phyloP scores from a whole-genome alignment of 2,888 invertebrate species.

The Metellina segmentata region DNA sequence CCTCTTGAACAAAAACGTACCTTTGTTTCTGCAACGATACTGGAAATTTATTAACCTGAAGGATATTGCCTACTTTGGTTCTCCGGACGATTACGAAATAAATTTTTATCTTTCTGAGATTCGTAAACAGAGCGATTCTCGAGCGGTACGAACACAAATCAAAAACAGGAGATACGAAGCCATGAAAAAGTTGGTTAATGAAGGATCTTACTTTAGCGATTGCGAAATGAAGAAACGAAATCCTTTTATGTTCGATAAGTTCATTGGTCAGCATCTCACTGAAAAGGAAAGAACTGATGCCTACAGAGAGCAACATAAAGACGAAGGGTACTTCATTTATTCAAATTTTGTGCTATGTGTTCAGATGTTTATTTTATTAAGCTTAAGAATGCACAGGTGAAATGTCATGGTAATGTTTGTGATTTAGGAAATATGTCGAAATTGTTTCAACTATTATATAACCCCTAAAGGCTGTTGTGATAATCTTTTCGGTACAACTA shows the following conservation, averaged over 20 bases:
- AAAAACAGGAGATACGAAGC: conserved; percentile 92
- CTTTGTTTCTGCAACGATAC: conserved; percentile 88
- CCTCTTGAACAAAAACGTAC: conserved; percentile 85
- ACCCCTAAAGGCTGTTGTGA: no score
- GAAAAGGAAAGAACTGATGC: conserved; percentile 86
- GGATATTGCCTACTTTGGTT: conserved; percentile 88
- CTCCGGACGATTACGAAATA: conserved; percentile 84
- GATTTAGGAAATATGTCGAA: no score
- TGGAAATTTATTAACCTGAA: conserved; percentile 86
- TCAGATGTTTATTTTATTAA: not conserved
- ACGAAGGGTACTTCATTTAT: conserved; percentile 78
- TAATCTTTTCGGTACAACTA: no score
- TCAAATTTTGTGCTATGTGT: not conserved
- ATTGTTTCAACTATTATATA: no score
- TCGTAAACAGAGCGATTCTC: conserved; percentile 76
- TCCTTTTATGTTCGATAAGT: conserved; percentile 93
- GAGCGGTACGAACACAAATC: conserved; percentile 83
- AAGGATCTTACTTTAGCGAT: conserved; percentile 92
- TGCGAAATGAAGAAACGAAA: conserved; percentile 95
- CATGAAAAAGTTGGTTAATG: conserved; percentile 86
- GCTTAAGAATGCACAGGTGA: no score
- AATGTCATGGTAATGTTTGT: no score
- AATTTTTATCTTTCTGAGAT: conserved; percentile 85
- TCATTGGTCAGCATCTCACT: conserved; percentile 92
- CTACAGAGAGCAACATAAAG: conserved; percentile 81